A percentile compares a stretch with the other conserved stretches of the same genome.
These are phyloP conservation scores for Saccopteryx leptura DNA, from an alignment of 2,113 vertebrate genomes.

Conservation along the genomic window DNA sequence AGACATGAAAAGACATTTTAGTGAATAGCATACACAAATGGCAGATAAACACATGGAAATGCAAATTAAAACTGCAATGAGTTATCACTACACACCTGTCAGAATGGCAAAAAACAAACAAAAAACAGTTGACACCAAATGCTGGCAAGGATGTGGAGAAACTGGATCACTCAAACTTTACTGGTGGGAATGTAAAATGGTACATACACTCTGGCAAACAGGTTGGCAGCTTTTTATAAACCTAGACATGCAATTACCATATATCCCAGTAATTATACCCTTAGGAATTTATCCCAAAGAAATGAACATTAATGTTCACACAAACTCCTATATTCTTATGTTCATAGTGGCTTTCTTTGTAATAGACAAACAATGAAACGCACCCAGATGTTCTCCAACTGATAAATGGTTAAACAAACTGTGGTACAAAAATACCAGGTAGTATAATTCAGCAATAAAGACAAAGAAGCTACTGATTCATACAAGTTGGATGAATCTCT, in stretches of 20 bases:
- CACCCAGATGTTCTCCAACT: not conserved
- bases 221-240: too few relatives aligned
- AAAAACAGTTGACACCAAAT: not conserved
- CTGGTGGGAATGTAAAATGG: too few relatives aligned
- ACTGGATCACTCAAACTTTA: not conserved
- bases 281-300: not conserved
- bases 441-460: not conserved
- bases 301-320: not conserved
- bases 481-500: not conserved
- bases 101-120: not conserved
- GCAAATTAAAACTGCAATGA: too few relatives aligned
- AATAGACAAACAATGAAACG: not conserved
- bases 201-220: too few relatives aligned
- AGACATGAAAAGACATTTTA: too few relatives aligned
- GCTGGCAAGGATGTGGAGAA: not conserved
- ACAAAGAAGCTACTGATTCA: not conserved
- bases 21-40: too few relatives aligned
- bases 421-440: not conserved
- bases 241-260: too few relatives aligned
- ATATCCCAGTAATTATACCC: not conserved
- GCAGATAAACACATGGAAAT: too few relatives aligned
- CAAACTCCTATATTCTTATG: not conserved
- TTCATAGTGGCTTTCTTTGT: not conserved
- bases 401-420: not conserved
- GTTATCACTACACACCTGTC: too few relatives aligned